A percentile compares a stretch with the other conserved stretches of the same genome.
These are phyloP conservation scores for Oncorhynchus nerka DNA, from an alignment of 2,113 vertebrate genomes.

Conservation along the genomic window DNA sequence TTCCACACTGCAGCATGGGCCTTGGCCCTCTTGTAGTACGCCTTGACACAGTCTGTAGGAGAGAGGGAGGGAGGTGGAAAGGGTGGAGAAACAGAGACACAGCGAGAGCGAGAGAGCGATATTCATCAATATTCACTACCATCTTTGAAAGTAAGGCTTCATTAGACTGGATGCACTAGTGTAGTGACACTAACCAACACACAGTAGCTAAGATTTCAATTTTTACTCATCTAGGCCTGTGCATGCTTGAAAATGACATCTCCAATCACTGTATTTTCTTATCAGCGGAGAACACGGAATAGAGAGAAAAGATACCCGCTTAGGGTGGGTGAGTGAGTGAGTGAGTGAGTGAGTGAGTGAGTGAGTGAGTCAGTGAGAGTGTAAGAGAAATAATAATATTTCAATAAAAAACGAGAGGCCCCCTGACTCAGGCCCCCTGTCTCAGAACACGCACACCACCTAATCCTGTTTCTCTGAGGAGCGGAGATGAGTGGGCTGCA, in stretches of 20 bases:
- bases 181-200: neutral
- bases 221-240: conserved; percentile 16
- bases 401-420: neutral
- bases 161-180: neutral
- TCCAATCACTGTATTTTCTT: neutral
- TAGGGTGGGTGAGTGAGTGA: neutral
- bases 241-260: neutral
- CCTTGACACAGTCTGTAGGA: conserved; percentile 80
- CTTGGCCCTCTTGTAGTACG: conserved; percentile 85
- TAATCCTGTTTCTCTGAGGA: conserved; percentile 24
- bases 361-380: neutral
- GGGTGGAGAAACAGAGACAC: neutral
- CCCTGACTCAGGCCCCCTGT: neutral
- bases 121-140: conserved; percentile 19
- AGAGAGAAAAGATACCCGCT: neutral
- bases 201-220: conserved; percentile 5
- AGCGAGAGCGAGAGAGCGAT: conserved; percentile 3
- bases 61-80: neutral
- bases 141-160: neutral
- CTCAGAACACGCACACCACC: conserved; percentile 5
- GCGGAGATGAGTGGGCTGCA: neutral
- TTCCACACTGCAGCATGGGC: conserved; percentile 84
- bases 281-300: neutral
- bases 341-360: neutral
- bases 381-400: too few relatives aligned